A percentile compares a stretch with the other conserved stretches of the same genome.
These are phyloP conservation scores for Labeo rohita DNA, from an alignment of 2,113 vertebrate species.

Conservation along the genomic window DNA sequence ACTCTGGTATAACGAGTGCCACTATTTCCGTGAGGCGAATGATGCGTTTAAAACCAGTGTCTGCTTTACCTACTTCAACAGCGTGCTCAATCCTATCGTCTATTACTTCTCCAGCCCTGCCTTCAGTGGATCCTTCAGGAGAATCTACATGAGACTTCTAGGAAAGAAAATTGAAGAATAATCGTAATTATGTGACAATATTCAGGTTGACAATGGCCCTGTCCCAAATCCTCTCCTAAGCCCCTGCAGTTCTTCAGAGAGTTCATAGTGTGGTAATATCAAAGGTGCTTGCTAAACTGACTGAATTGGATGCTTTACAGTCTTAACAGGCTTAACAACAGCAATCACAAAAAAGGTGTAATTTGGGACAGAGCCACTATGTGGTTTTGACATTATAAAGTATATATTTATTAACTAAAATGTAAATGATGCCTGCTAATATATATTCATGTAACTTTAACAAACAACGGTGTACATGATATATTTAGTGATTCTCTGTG, in stretches of 20 bases:
- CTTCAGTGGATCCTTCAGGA: slow-evolving; percentile 71
- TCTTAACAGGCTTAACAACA: neutral
- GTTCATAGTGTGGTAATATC: neutral
- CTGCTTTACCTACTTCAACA: slow-evolving; percentile 81
- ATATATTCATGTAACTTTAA: neutral
- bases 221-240: neutral
- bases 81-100: slow-evolving; percentile 78
- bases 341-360: neutral
- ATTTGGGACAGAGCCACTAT: neutral
- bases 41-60: slow-evolving; percentile 75
- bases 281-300: neutral
- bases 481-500: neutral
- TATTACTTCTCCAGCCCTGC: slow-evolving; percentile 80
- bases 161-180: slow-evolving; percentile 32
- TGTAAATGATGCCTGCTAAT: neutral
- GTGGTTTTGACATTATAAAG: neutral
- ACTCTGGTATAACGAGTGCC: slow-evolving; percentile 69
- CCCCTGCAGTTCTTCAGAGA: neutral
- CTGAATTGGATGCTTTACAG: neutral
- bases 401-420: neutral
- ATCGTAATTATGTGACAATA: neutral
- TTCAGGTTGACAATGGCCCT: neutral
- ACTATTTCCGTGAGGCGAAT: slow-evolving; percentile 68
- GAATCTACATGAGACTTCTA: slow-evolving; percentile 63
- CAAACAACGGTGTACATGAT: neutral